Base-by-base conservation (phyloP, 2,888 invertebrate genomes). In the Pristionchus mayeri region DNA sequence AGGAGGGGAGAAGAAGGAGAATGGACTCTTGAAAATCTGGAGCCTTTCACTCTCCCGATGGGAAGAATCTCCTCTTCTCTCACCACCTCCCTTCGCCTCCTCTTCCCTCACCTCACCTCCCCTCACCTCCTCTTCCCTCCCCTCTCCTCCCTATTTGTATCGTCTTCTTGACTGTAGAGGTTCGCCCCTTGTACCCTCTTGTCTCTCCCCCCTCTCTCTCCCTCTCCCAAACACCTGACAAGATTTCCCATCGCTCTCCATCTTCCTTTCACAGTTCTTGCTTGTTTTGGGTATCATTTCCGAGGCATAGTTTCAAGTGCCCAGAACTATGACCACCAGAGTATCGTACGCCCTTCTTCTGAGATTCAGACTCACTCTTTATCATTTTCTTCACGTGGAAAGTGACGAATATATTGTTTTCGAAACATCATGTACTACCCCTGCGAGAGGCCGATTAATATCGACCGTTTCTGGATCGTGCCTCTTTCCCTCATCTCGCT, bases 21-120 rank as follows among this genome's bases (percentile, higher is more conserved):
- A 44, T 40, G n/a, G 71, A 71, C 71, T 71, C 71, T 71, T 71
- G 71, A 71, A 71, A 71, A 71, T 71, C 71, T 71, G 71, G 71
- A 60, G 34, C 71, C 40, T 71, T 71, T 71, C 71, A 71, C 71
- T 71, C 71, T 34, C 40, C 71, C 40, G 71, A 40, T n/a, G 18
- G 63, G 71, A n/a, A 44, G n/a, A n/a, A 9, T 24, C 24, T 71
- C 71, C 21, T 37, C 67, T 16, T 37, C 34, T 1, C n/a, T 3
- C 21, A n/a, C 67, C 37, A 27, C 44, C 71, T 13, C 24, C 30
- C 71, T 7, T 24, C 71, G 2, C 71, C n/a, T 13, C 71, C 2
- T n/a, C 71, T 44, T 16, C 71, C 13, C 71, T 71, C 34, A 13
- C 18, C 40, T 13, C 71, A 71, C 24, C 71, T 40, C 71, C 16